Evolutionary conservation across 2,797 vertebrate species (phyloP).

Genomic region (Enteromius trimaculatus): DNA sequence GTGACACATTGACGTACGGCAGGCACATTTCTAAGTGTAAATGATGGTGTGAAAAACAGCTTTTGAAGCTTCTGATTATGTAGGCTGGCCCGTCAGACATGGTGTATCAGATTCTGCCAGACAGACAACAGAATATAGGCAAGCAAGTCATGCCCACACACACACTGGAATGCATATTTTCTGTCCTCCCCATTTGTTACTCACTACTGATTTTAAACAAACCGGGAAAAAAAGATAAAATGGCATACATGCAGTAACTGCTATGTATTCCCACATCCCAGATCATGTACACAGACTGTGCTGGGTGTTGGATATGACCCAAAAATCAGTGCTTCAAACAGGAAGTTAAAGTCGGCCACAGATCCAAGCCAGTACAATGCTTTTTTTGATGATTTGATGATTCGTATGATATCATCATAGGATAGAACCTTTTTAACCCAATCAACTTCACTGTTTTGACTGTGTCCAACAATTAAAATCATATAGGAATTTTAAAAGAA

Average conservation of each 20-base stretch:
- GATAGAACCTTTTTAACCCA: neutral
- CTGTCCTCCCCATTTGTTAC: neutral
- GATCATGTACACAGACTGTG: neutral
- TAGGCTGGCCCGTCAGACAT: conserved; percentile 19
- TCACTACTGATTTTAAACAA: conserved; percentile 8
- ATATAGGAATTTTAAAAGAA: neutral
- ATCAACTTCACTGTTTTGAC: neutral
- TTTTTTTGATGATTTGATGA: neutral
- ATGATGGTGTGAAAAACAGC: conserved; percentile 41
- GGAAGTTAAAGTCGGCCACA: neutral
- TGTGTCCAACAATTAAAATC: neutral
- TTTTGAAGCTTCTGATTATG: conserved; percentile 44
- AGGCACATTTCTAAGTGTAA: conserved; percentile 34
- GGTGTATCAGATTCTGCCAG: conserved; percentile 22
- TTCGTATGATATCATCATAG: neutral
- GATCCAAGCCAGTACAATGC: conserved; percentile 4
- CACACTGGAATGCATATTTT: neutral
- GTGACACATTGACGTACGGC: neutral
- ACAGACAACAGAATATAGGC: conserved; percentile 18
- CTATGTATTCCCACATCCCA: neutral
- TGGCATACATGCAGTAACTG: neutral
- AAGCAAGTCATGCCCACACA: neutral
- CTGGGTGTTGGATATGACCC: neutral
- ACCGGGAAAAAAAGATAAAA: neutral
- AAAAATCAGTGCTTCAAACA: neutral